Evolutionary conservation across 2,888 invertebrate genomes (phyloP).

Genomic region (Nomada flava): DNA sequence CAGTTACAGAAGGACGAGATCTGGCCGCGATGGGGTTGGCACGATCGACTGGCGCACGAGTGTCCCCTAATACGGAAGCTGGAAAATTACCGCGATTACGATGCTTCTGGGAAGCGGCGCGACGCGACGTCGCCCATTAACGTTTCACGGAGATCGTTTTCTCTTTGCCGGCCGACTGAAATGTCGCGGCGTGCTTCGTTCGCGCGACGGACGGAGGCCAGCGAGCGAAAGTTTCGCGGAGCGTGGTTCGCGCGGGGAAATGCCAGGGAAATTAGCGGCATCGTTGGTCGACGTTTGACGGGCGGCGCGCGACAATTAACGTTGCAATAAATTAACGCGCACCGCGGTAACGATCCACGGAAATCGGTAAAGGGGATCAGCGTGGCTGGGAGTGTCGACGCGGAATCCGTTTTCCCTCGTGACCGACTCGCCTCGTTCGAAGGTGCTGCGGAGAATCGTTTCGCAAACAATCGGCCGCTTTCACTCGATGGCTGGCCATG

Average conservation of each 20-base stretch:
- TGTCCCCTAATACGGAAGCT: slow-evolving; percentile 63
- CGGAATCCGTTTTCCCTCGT: slow-evolving; percentile 34
- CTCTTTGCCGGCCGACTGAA: slow-evolving; percentile 54
- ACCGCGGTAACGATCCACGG: too few species aligned
- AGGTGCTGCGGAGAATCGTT: slow-evolving; percentile 35
- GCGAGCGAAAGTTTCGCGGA: background rate
- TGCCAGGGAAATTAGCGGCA: too few species aligned
- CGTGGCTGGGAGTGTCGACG: background rate
- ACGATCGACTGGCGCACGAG: background rate
- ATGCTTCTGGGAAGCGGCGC: slow-evolving; percentile 61
- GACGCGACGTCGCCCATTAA: slow-evolving; percentile 57
- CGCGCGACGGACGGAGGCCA: too few species aligned
- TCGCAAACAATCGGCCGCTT: slow-evolving; percentile 51
- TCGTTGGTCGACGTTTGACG: too few species aligned
- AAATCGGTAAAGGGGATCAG: slow-evolving; percentile 7
- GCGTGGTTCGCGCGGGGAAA: background rate
- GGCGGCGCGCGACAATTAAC: background rate
- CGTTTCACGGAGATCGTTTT: slow-evolving; percentile 61
- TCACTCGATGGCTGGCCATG: slow-evolving; percentile 31
- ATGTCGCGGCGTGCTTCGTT: slow-evolving; percentile 8
- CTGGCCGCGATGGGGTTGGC: slow-evolving; percentile 17
- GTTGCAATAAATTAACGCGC: background rate
- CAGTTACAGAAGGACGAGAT: slow-evolving; percentile 39
- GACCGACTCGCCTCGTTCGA: slow-evolving; percentile 50
- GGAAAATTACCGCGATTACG: slow-evolving; percentile 70